Base-by-base conservation (phyloP, 1,140 invertebrate genomes). In the Eurosta solidaginis region DNA sequence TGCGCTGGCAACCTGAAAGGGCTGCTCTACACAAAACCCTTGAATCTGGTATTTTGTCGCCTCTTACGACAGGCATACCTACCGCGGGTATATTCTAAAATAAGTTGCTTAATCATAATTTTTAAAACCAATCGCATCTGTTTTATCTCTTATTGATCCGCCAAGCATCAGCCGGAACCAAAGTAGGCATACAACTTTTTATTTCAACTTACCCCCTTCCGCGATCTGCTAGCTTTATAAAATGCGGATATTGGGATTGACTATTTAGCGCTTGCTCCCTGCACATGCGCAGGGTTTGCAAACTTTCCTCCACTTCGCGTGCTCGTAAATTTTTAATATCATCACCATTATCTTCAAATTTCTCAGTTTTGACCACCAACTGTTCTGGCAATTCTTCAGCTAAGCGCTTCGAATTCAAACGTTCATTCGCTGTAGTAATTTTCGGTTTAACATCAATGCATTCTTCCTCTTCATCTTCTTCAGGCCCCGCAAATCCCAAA, bases 151-250 rank as follows among this genome's bases (percentile, higher is more conserved):
- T n/a, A n/a, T n/a, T n/a, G n/a, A n/a, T n/a, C n/a, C n/a, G n/a
- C n/a, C n/a, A n/a, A n/a, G n/a, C n/a, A n/a, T n/a, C n/a, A n/a
- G n/a, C n/a, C n/a, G n/a, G n/a, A n/a, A n/a, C n/a, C n/a, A n/a
- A n/a, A n/a, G n/a, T n/a, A n/a, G n/a, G n/a, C n/a, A n/a, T n/a
- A n/a, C n/a, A n/a, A n/a, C n/a, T 54, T 54, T 54, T 10, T 54
- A 54, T 14, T 27, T 5, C 14, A 4, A 76, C 74, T 78, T 52
- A 79, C 36, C 85, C 83, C 5, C 83, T 80, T 1, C 80, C 77
- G n/a, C 81, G 80, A 45, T 87, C 84, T 50, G 80, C 80, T 20
- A 88, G 81, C 47, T 79, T 85, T 22, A 85, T 80, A 74, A 85
- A 81, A 47, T 80, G 79, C 14, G 85, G 84, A 20, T 82, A 68